These are phyloP conservation scores for Xylota sylvarum DNA, from an alignment of 2,888 invertebrate genomes.

Conservation along the genomic window DNA sequence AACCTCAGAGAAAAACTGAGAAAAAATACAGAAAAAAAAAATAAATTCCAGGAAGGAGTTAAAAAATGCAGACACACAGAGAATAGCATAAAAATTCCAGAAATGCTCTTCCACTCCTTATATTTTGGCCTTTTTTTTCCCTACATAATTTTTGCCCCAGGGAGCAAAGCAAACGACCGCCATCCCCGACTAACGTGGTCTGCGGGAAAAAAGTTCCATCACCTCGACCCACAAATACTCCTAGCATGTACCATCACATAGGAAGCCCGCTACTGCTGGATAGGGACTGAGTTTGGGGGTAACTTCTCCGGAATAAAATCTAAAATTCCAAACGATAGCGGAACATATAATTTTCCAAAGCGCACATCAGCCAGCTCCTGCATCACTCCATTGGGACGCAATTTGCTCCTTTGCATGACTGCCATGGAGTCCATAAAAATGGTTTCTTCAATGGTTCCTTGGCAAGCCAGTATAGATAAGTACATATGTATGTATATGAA, in stretches of 20 bases:
- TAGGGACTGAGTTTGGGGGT: neutral
- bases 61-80: conserved; percentile 76
- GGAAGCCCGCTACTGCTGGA: neutral
- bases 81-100: conserved; percentile 71
- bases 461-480: conserved; percentile 10
- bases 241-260: conserved; percentile 37
- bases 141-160: conserved; percentile 52
- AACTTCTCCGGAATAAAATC: conserved; percentile 68
- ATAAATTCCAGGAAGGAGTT: conserved; percentile 42
- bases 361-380: conserved; percentile 72
- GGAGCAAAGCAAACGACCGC: conserved; percentile 60
- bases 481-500: conserved; percentile 21
- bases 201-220: conserved; percentile 39
- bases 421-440: conserved; percentile 72
- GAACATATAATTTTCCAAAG: conserved; percentile 74
- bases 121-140: conserved; percentile 16
- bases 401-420: conserved; percentile 75
- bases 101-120: conserved; percentile 53
- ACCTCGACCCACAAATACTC: conserved; percentile 55
- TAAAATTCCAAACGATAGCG: conserved; percentile 76
- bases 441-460: conserved; percentile 48
- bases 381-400: conserved; percentile 76
- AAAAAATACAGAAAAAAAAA: conserved; percentile 8
- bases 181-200: conserved; percentile 57
- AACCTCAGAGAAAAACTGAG: conserved; percentile 9